A percentile compares a stretch with the other conserved stretches of the same genome.
These are phyloP conservation scores for Diorhabda sublineata DNA, from an alignment of 1,140 invertebrate genomes.

Conservation along the genomic window DNA sequence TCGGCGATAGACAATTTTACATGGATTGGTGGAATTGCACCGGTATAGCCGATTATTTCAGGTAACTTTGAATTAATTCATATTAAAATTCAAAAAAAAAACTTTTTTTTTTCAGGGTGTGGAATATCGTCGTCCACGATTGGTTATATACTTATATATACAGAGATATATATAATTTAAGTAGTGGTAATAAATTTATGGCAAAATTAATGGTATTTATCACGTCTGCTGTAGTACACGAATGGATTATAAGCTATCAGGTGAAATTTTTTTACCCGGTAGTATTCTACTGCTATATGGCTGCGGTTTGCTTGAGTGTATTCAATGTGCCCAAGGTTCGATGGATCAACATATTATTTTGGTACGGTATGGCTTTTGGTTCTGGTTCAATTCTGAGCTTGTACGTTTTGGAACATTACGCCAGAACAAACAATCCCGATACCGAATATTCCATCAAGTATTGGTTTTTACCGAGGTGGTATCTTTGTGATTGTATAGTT, in stretches of 20 bases:
- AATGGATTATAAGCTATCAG: constrained; percentile 74
- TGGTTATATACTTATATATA: constrained; percentile 94
- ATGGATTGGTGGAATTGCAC: constrained; percentile 94
- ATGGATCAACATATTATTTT: constrained; percentile 75
- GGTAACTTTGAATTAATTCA: not conserved
- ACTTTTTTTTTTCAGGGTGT: constrained; percentile 56
- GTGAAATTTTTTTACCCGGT: constrained; percentile 86
- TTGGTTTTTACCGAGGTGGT: constrained; percentile 53
- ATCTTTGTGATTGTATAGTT: constrained; percentile 28
- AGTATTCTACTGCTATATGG: constrained; percentile 67
- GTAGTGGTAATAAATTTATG: constrained; percentile 50
- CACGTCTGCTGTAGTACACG: constrained; percentile 48
- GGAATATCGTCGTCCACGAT: constrained; percentile 92
- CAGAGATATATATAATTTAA: constrained; percentile 69
- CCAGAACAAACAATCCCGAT: constrained; percentile 70
- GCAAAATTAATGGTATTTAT: constrained; percentile 57
- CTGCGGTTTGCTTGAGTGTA: constrained; percentile 57
- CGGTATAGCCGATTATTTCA: constrained; percentile 75
- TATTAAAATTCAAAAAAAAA: no score
- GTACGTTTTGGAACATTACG: constrained; percentile 84
- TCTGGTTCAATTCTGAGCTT: constrained; percentile 70
- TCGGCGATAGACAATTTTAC: constrained; percentile 83
- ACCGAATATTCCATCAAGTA: constrained; percentile 47
- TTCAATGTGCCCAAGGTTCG: constrained; percentile 52
- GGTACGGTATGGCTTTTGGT: constrained; percentile 73